phyloP scores from a whole-genome alignment of 2,888 invertebrate genomes.

The Amphipoea lucens region DNA sequence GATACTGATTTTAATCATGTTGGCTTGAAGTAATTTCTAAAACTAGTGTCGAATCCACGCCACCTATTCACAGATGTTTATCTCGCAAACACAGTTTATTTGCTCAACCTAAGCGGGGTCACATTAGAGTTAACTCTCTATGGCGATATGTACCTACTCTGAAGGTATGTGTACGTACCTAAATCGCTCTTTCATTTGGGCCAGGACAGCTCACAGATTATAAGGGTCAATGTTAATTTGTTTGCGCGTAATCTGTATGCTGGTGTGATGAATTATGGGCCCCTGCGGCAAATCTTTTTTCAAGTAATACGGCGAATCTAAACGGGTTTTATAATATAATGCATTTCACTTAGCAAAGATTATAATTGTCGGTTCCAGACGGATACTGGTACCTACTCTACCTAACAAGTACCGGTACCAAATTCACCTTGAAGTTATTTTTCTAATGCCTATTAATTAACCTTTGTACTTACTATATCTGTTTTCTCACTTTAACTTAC shows the following conservation, averaged over 20 bases:
- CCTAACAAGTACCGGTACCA: not conserved
- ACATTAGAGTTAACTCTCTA: conserved; percentile 36
- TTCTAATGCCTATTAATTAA: no score
- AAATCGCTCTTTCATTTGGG: conserved; percentile 49
- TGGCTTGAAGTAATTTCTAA: not conserved
- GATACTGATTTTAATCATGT: not conserved
- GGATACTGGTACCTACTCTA: not conserved
- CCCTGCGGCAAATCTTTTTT: conserved; percentile 31
- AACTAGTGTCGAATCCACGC: not conserved
- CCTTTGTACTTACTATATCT: no score
- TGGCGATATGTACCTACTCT: conserved; percentile 4
- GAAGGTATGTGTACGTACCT: conserved; percentile 9
- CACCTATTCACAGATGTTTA: not conserved
- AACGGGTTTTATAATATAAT: conserved; percentile 19
- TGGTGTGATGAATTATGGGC: conserved; percentile 37
- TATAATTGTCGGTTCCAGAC: conserved; percentile 11
- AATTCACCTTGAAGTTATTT: not conserved
- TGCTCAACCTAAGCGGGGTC: conserved; percentile 32
- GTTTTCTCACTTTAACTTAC: not conserved
- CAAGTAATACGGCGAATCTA: conserved; percentile 4
- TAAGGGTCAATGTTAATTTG: conserved; percentile 56
- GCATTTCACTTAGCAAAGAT: not conserved
- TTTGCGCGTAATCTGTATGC: conserved; percentile 43
- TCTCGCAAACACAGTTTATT: conserved; percentile 34
- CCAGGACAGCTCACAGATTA: conserved; percentile 49